These are phyloP conservation scores for Peucedramus taeniatus DNA, from an alignment of 2,113 vertebrate species.

Conservation along the genomic window DNA sequence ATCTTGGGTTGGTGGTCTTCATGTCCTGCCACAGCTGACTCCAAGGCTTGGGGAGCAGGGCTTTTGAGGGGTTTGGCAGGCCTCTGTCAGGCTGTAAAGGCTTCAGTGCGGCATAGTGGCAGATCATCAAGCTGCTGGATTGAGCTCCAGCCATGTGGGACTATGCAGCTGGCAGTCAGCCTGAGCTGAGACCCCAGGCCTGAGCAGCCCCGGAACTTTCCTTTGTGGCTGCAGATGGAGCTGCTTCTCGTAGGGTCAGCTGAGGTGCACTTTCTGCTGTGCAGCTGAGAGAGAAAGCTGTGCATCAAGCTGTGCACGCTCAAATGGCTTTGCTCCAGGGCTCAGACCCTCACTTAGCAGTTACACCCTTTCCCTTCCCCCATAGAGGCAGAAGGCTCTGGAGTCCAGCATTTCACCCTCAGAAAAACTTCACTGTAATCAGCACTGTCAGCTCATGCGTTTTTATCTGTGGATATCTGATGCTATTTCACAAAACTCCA, in stretches of 20 bases:
- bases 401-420: not conserved
- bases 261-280: not conserved
- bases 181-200: not conserved
- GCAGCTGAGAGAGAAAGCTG: not conserved
- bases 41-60: rapidly evolving
- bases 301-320: not conserved
- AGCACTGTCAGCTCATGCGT: not conserved
- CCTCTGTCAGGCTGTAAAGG: not conserved
- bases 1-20: not conserved
- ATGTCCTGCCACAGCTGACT: not conserved
- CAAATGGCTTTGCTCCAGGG: not conserved
- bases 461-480: not conserved
- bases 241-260: not conserved
- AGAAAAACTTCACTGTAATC: not conserved
- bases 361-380: not conserved
- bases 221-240: not conserved
- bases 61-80: not conserved
- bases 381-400: not conserved
- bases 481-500: not conserved
- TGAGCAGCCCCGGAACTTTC: not conserved
- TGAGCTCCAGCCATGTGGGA: not conserved
- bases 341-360: not conserved
- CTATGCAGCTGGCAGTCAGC: not conserved
- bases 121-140: not conserved
- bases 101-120: rapidly evolving